Conservation (phyloP, 1,140 invertebrate species). For the Periplaneta americana region DNA sequence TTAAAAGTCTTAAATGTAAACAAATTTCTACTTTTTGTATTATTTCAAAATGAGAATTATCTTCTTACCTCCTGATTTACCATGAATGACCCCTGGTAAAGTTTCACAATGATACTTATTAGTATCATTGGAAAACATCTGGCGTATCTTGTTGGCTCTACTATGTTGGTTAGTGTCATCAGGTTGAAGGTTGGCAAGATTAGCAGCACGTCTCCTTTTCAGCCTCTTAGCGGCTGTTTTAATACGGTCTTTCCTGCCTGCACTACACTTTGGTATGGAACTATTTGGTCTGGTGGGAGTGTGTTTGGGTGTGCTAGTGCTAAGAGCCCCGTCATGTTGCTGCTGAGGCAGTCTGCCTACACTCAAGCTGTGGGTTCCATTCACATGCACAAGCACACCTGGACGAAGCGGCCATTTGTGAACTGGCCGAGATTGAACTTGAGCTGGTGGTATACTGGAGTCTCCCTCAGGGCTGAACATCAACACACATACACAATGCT, state of each 20-base stretch:
- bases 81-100: slow-evolving; percentile 29
- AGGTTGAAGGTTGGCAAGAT: neutral
- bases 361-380: slow-evolving; percentile 57
- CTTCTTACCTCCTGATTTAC: slow-evolving; percentile 30
- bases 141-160: slow-evolving; percentile 26
- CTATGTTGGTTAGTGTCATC: slow-evolving; percentile 27
- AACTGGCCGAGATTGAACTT: slow-evolving; percentile 35
- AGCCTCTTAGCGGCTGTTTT: slow-evolving; percentile 1
- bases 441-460: slow-evolving; percentile 29
- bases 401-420: slow-evolving; percentile 81
- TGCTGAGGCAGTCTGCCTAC: slow-evolving; percentile 23
- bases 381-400: slow-evolving; percentile 81
- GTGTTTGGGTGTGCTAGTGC: neutral
- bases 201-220: slow-evolving; percentile 14
- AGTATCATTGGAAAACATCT: slow-evolving; percentile 29
- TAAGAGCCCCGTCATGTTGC: neutral
- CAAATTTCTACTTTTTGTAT: too few relatives aligned
- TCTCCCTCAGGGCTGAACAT: slow-evolving; percentile 27
- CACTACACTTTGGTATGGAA: neutral
- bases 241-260: neutral
- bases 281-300: neutral
- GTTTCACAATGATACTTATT: slow-evolving; percentile 24
- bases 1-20: too few relatives aligned
- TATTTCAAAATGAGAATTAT: too few relatives aligned
- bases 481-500: slow-evolving; percentile 7